Conservation (phyloP, 2,113 vertebrate species). For the Cyanocitta stelleri region DNA sequence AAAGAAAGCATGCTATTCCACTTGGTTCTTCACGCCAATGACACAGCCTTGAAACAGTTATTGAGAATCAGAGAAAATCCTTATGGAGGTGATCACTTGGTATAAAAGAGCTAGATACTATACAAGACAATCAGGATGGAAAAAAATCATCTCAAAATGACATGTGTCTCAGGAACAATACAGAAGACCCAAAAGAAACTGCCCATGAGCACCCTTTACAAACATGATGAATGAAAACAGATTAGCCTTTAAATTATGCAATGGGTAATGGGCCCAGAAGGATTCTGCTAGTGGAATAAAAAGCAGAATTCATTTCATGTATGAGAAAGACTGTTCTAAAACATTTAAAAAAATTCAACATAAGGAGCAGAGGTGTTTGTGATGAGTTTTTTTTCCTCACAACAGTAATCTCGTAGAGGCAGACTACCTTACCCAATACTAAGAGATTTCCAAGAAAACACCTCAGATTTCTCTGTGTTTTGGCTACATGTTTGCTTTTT, state of each 20-base stretch:
- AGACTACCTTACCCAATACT: neutral
- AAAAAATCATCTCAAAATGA: neutral
- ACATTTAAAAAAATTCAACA: neutral
- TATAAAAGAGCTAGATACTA: neutral
- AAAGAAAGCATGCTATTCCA: neutral
- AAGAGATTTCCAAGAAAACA: neutral
- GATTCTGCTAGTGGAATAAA: neutral
- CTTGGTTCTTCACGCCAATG: neutral
- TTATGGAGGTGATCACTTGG: neutral
- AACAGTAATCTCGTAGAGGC: neutral
- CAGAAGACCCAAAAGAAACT: neutral
- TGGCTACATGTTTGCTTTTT: neutral
- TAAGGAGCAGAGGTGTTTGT: neutral
- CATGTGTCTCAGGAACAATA: neutral
- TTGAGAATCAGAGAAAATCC: neutral
- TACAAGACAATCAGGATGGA: neutral
- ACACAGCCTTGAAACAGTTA: neutral
- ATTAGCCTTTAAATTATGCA: neutral
- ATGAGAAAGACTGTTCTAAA: neutral
- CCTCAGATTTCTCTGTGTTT: neutral
- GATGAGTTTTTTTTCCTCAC: accelerated
- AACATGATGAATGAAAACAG: neutral
- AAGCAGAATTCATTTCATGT: neutral
- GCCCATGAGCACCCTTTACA: neutral
- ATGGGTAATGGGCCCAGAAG: neutral